These are phyloP conservation scores for Pseudomyrmex concolor DNA, from an alignment of 1,140 invertebrate genomes.

Conservation along the genomic window DNA sequence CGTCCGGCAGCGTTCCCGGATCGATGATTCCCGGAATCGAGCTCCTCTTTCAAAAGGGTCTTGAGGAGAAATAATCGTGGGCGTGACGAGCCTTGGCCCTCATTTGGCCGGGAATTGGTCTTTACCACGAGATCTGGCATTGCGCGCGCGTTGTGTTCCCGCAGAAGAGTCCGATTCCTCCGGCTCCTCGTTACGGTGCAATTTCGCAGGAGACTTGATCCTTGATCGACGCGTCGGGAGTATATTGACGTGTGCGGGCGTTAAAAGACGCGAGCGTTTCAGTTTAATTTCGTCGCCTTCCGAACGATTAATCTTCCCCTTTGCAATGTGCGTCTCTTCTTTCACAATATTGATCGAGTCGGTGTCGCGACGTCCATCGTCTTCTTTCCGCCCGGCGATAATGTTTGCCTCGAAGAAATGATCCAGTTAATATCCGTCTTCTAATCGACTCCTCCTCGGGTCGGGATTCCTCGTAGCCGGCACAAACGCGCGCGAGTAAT, in stretches of 20 bases:
- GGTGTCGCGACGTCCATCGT: not conserved
- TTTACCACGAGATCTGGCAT: not conserved
- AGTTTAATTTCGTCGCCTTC: constrained; percentile 2
- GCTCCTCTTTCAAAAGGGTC: constrained; percentile 21
- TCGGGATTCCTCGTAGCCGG: not conserved
- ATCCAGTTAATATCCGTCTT: constrained; percentile 50
- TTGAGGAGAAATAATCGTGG: constrained; percentile 36
- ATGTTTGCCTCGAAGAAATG: constrained; percentile 25
- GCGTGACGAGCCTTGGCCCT: constrained; percentile 30
- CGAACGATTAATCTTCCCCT: constrained; percentile 36
- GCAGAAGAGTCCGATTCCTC: constrained; percentile 60
- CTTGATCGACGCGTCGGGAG: constrained; percentile 52
- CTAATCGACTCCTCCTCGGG: constrained; percentile 27
- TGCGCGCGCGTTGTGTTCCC: constrained; percentile 3
- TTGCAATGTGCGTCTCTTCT: not conserved
- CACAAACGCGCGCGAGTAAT: constrained; percentile 9
- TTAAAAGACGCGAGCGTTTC: constrained; percentile 2
- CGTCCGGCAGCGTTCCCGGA: not conserved
- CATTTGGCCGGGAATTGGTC: constrained; percentile 9
- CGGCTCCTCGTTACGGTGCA: constrained; percentile 36
- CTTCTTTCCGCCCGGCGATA: too few species aligned
- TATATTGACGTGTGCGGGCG: constrained; percentile 18
- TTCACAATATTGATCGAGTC: constrained; percentile 36
- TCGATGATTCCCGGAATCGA: constrained; percentile 40
- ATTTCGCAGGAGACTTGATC: constrained; percentile 63